These are phyloP conservation scores for Heliconius ethilla DNA, from an alignment of 2,888 invertebrate genomes.

Conservation along the genomic window DNA sequence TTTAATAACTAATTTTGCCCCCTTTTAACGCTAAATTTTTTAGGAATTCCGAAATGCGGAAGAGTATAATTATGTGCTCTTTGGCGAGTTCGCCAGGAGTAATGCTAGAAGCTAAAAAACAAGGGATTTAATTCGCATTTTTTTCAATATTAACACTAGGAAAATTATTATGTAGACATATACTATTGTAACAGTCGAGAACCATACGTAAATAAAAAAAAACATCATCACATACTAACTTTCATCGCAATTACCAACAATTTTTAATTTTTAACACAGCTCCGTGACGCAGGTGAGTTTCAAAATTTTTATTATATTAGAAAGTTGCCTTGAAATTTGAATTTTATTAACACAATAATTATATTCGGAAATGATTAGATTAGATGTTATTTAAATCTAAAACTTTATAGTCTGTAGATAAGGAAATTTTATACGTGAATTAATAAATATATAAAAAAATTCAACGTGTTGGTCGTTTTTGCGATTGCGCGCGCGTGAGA, in stretches of 20 bases:
- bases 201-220: not conserved
- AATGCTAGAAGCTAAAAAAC: no score
- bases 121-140: no score
- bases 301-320: conserved; percentile 6
- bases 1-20: no score
- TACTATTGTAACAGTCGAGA: not conserved
- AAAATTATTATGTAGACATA: not conserved
- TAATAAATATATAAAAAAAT: conserved; percentile 11
- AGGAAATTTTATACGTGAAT: conserved; percentile 18
- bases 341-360: conserved; percentile 21
- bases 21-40: no score
- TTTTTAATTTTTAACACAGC: not conserved
- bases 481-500: conserved; percentile 8
- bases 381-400: conserved; percentile 19
- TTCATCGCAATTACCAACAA: not conserved
- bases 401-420: conserved; percentile 4
- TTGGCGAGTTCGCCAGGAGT: no score
- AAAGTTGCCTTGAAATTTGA: conserved; percentile 16
- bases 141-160: not conserved
- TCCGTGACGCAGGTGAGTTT: not conserved
- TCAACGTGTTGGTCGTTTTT: not conserved
- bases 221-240: not conserved
- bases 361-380: conserved; percentile 23
- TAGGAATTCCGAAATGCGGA: no score
- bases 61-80: no score